Conservation (phyloP, 2,888 invertebrate genomes). For the Aproaerema taeniolella region DNA sequence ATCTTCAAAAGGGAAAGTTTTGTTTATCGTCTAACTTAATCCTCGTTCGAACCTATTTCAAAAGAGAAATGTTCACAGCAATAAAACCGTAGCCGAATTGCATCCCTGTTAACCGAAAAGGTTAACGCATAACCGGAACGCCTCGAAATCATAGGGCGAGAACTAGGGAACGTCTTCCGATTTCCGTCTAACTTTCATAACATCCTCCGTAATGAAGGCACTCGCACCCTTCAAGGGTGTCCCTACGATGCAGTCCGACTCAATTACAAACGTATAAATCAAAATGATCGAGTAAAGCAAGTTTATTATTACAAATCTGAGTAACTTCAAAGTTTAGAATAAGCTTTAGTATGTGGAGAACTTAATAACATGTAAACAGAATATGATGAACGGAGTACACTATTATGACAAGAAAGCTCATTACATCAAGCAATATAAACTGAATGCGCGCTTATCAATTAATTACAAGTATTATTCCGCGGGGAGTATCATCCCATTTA, state of each 20-base stretch:
- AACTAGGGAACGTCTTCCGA: constrained; percentile 38
- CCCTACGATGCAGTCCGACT: constrained; percentile 45
- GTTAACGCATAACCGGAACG: constrained; percentile 46
- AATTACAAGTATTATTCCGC: constrained; percentile 15
- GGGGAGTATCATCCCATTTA: constrained; percentile 29
- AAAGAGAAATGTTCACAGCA: too few relatives aligned
- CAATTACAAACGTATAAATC: constrained; percentile 66
- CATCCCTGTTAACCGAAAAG: constrained; percentile 34
- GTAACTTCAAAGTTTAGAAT: too few relatives aligned
- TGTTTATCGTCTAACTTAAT: constrained; percentile 12
- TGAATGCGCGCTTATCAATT: constrained; percentile 11
- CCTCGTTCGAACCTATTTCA: too few relatives aligned
- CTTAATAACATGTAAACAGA: too few relatives aligned
- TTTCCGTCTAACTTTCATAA: constrained; percentile 31
- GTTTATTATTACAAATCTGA: neutral
- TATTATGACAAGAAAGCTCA: constrained; percentile 1
- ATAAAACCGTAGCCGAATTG: too few relatives aligned
- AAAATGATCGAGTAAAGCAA: constrained; percentile 26
- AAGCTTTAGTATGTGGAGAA: too few relatives aligned
- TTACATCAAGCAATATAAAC: constrained; percentile 7
- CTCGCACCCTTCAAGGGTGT: constrained; percentile 42
- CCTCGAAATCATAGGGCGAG: constrained; percentile 45
- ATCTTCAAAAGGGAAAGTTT: too few relatives aligned
- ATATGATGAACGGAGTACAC: too few relatives aligned
- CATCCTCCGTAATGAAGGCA: constrained; percentile 51